Conservation (phyloP, 2,888 invertebrate genomes). For the Lottia scabra region DNA sequence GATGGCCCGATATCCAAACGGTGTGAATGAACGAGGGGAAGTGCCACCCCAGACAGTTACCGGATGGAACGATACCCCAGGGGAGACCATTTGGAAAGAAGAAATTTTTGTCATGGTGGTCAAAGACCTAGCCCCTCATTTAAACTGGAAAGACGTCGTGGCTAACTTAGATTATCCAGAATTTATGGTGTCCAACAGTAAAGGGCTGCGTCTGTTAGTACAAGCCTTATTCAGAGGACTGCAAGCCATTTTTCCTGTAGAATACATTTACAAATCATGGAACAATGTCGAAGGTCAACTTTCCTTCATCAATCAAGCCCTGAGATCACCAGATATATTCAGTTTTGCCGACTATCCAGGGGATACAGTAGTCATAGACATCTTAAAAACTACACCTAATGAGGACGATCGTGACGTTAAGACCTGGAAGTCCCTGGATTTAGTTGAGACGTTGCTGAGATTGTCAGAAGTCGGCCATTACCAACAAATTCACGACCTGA, state of each 20-base stretch:
- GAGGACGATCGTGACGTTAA: slow-evolving; percentile 92
- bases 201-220: slow-evolving; percentile 85
- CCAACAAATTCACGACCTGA: slow-evolving; percentile 85
- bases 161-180: slow-evolving; percentile 91
- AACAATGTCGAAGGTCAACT: slow-evolving; percentile 89
- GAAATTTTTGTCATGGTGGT: slow-evolving; percentile 93
- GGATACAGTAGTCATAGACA: slow-evolving; percentile 86
- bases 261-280: slow-evolving; percentile 86
- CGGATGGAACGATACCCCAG: slow-evolving; percentile 54
- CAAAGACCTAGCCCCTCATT: slow-evolving; percentile 78
- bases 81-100: slow-evolving; percentile 85
- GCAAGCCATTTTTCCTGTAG: slow-evolving; percentile 77
- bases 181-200: slow-evolving; percentile 78
- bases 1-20: slow-evolving; percentile 77
- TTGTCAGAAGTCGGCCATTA: slow-evolving; percentile 90
- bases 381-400: slow-evolving; percentile 94
- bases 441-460: slow-evolving; percentile 88
- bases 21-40: slow-evolving; percentile 75
- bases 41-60: slow-evolving; percentile 46
- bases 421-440: slow-evolving; percentile 92
- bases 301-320: slow-evolving; percentile 85
- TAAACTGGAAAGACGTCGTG: slow-evolving; percentile 94
- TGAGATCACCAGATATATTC: slow-evolving; percentile 93
- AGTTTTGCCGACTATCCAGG: slow-evolving; percentile 93
- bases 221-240: slow-evolving; percentile 83